Evolutionary conservation across 2,113 vertebrate genomes (phyloP), one percentile per base, ranked within the genome.

Genomic region (Marmota monax): DNA sequence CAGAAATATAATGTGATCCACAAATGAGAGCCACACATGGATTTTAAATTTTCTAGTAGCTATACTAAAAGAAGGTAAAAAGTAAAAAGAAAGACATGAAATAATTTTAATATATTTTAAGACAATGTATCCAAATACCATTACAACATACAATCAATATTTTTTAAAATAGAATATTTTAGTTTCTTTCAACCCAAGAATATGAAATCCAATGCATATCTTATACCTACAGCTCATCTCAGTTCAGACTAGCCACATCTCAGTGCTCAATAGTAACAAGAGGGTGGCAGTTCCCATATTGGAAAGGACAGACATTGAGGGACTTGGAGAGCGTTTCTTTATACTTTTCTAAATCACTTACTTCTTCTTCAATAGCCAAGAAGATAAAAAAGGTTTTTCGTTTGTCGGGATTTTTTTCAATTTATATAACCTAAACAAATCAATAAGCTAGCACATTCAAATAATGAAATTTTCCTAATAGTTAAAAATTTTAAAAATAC

Each of bases 31-130:
- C 5, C 48, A n/a, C n/a, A 29, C 4, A 39, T 20, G 9, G 23
- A 90, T 78, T 53, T 82, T 16, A 94, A 92, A 88, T 84, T 69
- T 73, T 42, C 67, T 56, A 77, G 45, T 74, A 87, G 67, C 39
- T 90, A 94, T 61, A 69, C 63, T 84, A 42, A 65, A 83, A 63
- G 61, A 63, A 63, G 23, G 25, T 63, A 10, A 27, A 72, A 63
- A 12, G n/a, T 53, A 42, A 42, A 96, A 91, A 78, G 5, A 93
- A 96, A 42, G 7, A 32, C 73, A 29, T 88, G 58, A 90, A 92
- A 69, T 63, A 39, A 78, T 39, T 61, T 65, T 80, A 70, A 74
- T 27, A 65, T 32, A 61, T 83, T 91, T 90, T 83, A 65, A 91
- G 17, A 7, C 42, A 11, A 39, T n/a, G 84, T 39, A 67, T 65